Evolutionary conservation across 2,113 vertebrate genomes (phyloP).

Genomic region (Motacilla alba): DNA sequence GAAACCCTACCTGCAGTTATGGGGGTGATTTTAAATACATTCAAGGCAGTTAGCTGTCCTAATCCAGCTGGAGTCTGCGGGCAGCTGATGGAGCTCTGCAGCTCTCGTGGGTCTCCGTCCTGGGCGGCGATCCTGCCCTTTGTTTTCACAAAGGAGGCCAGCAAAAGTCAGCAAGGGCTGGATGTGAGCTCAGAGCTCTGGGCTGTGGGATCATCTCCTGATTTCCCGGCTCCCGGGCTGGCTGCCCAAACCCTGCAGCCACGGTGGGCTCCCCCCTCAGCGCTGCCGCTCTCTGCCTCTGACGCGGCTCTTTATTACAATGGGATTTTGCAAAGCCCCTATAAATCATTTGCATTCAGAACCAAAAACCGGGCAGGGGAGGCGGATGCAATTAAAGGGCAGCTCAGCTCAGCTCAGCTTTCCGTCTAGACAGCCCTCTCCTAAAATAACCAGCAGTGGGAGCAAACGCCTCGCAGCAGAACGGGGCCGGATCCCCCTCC

Average conservation of each 20-base stretch:
- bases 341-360: neutral
- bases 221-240: neutral
- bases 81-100: neutral
- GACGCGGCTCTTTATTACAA: neutral
- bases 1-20: neutral
- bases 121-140: neutral
- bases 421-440: slow-evolving; percentile 16
- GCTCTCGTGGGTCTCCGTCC: neutral
- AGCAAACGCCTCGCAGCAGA: neutral
- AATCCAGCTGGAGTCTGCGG: neutral
- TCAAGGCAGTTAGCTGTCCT: neutral
- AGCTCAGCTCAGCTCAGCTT: slow-evolving; percentile 33
- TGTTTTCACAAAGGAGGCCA: neutral
- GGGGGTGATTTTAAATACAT: neutral
- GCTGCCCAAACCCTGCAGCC: neutral
- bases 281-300: neutral
- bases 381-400: slow-evolving; percentile 28
- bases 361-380: neutral
- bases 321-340: neutral
- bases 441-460: neutral
- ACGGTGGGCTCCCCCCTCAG: neutral
- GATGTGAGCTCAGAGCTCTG: neutral
- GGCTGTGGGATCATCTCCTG: neutral
- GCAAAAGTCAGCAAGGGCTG: neutral
- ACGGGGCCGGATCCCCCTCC: neutral